A percentile compares a stretch with the other conserved stretches of the same genome.
These are phyloP conservation scores for Pangasius krempfi DNA, from an alignment of 2,797 vertebrate genomes.

Conservation along the genomic window DNA sequence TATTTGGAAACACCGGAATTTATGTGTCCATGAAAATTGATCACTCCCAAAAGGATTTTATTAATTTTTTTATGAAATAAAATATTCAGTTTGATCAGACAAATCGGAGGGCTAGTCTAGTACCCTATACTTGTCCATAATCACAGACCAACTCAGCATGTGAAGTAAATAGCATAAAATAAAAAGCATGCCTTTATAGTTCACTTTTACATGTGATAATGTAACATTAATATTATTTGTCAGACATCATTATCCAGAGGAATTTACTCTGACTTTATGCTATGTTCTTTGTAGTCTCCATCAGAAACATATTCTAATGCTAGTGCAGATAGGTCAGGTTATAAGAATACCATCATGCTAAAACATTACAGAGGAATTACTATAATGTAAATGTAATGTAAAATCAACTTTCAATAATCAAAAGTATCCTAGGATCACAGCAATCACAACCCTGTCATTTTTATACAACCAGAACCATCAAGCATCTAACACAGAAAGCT, in stretches of 20 bases:
- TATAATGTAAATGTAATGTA: background rate
- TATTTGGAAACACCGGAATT: background rate
- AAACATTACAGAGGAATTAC: background rate
- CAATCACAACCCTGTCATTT: background rate
- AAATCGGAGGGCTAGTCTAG: background rate
- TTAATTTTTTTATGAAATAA: background rate
- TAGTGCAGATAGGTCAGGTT: background rate
- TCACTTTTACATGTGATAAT: background rate
- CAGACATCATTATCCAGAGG: background rate
- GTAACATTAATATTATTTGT: background rate
- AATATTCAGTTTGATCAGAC: background rate
- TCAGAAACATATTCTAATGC: background rate
- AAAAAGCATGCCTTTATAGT: background rate
- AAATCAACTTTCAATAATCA: background rate
- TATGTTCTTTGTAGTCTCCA: background rate
- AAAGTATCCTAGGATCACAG: background rate
- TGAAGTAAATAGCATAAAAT: background rate
- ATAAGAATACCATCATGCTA: background rate
- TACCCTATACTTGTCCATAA: background rate
- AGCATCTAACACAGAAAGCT: constrained; percentile 5
- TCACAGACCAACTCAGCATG: background rate
- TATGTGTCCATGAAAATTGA: background rate
- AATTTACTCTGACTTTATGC: background rate
- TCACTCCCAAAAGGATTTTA: background rate
- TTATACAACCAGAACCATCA: constrained; percentile 10